Evolutionary conservation across 2,113 vertebrate species (phyloP).

Genomic region (Semnornis frantzii): DNA sequence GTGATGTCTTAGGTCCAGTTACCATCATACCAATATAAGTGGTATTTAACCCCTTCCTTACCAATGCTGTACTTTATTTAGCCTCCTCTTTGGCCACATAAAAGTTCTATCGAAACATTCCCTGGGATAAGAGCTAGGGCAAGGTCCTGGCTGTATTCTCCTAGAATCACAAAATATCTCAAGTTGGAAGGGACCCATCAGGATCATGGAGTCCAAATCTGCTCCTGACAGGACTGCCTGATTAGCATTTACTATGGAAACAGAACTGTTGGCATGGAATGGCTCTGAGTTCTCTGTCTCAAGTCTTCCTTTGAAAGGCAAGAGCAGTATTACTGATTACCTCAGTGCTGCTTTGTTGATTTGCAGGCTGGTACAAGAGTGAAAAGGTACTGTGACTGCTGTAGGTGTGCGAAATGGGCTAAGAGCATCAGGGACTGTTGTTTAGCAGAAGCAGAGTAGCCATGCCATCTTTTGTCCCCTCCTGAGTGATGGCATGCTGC

Average conservation of each 20-base stretch:
- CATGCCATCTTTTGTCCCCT: not conserved
- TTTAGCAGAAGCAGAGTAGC: not conserved
- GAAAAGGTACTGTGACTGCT: not conserved
- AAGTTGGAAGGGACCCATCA: not conserved
- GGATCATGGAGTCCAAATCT: not conserved
- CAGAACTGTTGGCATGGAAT: not conserved
- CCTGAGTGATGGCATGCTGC: fast-evolving
- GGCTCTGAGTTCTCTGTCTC: not conserved
- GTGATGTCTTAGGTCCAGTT: not conserved
- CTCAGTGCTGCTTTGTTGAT: not conserved
- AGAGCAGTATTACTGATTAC: not conserved
- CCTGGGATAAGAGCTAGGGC: not conserved
- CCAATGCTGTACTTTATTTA: not conserved
- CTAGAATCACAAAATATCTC: too few species aligned
- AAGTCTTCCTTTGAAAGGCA: not conserved
- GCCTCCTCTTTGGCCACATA: not conserved
- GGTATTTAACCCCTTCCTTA: not conserved
- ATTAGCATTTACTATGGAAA: not conserved
- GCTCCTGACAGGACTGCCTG: not conserved
- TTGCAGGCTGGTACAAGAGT: not conserved
- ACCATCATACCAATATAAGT: not conserved
- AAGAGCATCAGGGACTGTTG: not conserved
- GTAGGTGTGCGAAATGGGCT: not conserved
- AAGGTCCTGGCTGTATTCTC: not conserved
- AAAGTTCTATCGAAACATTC: not conserved